Base-by-base conservation (phyloP, 2,797 vertebrate species). In the Myotis vivesi region DNA sequence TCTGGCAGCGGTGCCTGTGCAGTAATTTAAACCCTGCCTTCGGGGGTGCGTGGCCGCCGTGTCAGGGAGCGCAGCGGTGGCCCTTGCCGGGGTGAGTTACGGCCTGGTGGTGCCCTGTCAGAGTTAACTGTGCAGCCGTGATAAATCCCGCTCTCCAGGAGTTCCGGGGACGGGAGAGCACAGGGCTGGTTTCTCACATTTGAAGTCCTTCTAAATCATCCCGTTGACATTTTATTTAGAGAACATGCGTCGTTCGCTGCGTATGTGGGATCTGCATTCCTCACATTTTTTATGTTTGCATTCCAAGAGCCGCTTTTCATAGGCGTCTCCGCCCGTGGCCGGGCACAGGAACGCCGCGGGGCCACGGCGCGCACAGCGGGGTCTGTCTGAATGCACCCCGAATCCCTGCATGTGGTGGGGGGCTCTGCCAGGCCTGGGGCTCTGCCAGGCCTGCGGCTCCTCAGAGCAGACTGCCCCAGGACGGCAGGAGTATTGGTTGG, bases 81-180 rank as follows among this genome's bases (percentile, higher is more conserved):
- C 95, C 53, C 5, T 95, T 96, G 73, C 15, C 17, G 44, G 53
- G 11, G 19, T 57, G 91, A 97, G 92, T 97, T 97, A 92, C 73
- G 33, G 88, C 75, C 72, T 0, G 8, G 77, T 0, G 72, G 71
- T 86, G 92, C 62, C 19, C 36, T 90, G 77, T 91, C 92, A 93
- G 71, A 92, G 90, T 77, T 96, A 90, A 96, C 95, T 90, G 13
- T 19, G 87, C 55, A 77, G 97, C 86, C 92, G 96, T 89, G 94
- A 97, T 94, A 96, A 97, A 97, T 97, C 68, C 85, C 85, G 30
- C 33, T 30, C 46, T 96, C 87, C 62, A 57, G 83, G 92, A 93
- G 88, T 95, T 89, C 87, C 83, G 75, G 95, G 92, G 91, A 73
- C 83, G 73, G 75, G 87, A 94, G 79, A 86, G 92, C 86, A 96